phyloP scores from a whole-genome alignment of 2,888 invertebrate genomes.

The Lacanobia oleracea region DNA sequence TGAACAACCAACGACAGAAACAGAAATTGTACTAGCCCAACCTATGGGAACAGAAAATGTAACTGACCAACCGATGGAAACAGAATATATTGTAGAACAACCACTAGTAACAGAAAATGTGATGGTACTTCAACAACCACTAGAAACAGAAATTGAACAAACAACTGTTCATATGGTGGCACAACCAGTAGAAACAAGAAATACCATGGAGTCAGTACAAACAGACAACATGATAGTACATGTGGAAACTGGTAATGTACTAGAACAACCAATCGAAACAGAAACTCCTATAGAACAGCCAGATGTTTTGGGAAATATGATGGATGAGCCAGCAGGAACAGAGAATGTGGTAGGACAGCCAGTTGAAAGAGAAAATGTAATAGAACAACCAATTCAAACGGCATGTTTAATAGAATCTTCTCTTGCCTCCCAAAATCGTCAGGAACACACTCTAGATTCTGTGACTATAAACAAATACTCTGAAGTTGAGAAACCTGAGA shows the following conservation, averaged over 20 bases:
- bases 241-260: slow-evolving; percentile 6
- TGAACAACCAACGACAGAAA: slow-evolving; percentile 19
- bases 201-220: slow-evolving; percentile 7
- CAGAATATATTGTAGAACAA: slow-evolving; percentile 35
- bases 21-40: slow-evolving; percentile 25
- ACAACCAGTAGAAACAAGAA: slow-evolving; percentile 14
- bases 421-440: slow-evolving; percentile 15
- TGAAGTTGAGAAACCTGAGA: slow-evolving; percentile 33
- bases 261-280: slow-evolving; percentile 18
- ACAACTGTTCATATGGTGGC: slow-evolving; percentile 20
- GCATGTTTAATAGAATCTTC: slow-evolving; percentile 35
- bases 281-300: slow-evolving; percentile 16
- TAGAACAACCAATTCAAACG: slow-evolving; percentile 22
- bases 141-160: slow-evolving; percentile 26
- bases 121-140: slow-evolving; percentile 24
- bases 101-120: slow-evolving; percentile 22
- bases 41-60: slow-evolving; percentile 32
- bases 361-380: slow-evolving; percentile 13
- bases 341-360: slow-evolving; percentile 25
- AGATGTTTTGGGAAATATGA: slow-evolving; percentile 18
- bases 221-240: slow-evolving; percentile 16
- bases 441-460: slow-evolving; percentile 33
- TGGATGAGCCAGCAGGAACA: slow-evolving; percentile 26
- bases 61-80: slow-evolving; percentile 18
- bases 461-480: slow-evolving; percentile 35